Evolutionary conservation across 2,888 invertebrate genomes (phyloP).

Genomic region (Netelia virgata): DNA sequence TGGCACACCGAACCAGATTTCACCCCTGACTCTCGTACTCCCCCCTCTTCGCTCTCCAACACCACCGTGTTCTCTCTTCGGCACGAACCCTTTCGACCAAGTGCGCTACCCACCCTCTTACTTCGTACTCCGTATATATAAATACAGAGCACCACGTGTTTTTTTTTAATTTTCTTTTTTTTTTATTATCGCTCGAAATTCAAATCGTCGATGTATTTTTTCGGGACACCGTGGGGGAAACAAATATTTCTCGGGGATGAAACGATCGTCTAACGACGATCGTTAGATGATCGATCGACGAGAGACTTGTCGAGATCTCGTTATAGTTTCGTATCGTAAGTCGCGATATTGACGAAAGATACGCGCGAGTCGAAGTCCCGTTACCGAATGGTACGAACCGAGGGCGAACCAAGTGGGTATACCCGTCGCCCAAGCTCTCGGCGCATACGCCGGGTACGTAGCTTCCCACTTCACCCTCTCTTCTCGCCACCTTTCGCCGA

Average conservation of each 20-base stretch:
- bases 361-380: constrained; percentile 55
- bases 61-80: constrained; percentile 47
- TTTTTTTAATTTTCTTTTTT: too few species aligned
- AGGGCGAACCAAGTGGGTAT: constrained; percentile 35
- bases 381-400: constrained; percentile 59
- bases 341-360: not conserved
- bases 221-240: not conserved
- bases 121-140: not conserved
- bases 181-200: not conserved
- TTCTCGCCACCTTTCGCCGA: constrained; percentile 12
- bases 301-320: not conserved
- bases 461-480: constrained; percentile 8
- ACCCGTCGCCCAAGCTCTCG: constrained; percentile 54
- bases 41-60: constrained; percentile 42
- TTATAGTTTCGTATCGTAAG: not conserved
- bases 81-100: constrained; percentile 31
- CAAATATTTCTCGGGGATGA: not conserved
- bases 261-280: not conserved
- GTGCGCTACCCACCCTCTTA: constrained; percentile 5
- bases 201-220: not conserved
- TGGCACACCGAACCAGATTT: constrained; percentile 78
- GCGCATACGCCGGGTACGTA: constrained; percentile 55
- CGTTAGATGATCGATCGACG: too few species aligned
- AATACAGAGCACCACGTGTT: constrained; percentile 49
- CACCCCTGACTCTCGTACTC: constrained; percentile 65